Conservation (phyloP, 2,797 vertebrate species). For the Coreius guichenoti region DNA sequence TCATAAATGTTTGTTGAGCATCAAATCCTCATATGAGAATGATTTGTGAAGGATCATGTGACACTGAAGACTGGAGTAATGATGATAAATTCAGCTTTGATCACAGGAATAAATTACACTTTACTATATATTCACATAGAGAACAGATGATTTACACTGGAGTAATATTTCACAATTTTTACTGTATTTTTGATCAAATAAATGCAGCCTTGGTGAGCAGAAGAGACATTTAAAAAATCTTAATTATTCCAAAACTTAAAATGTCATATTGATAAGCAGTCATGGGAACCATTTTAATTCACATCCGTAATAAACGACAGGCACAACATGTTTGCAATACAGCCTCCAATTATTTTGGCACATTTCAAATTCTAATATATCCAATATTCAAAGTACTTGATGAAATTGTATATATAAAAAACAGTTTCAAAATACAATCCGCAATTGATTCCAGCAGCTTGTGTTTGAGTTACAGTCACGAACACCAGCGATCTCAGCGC, state of each 20-base stretch:
- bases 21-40: too few relatives aligned
- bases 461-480: background rate
- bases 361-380: constrained; percentile 28
- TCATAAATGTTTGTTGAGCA: too few relatives aligned
- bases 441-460: constrained; percentile 59
- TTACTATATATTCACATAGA: background rate
- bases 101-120: background rate
- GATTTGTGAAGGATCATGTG: too few relatives aligned
- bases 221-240: background rate
- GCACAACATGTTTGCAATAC: constrained; percentile 68
- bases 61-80: too few relatives aligned
- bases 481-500: constrained; percentile 59
- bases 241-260: background rate
- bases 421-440: constrained; percentile 27
- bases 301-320: constrained; percentile 71
- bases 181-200: background rate
- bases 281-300: constrained; percentile 72
- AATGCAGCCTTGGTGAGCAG: background rate
- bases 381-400: constrained; percentile 61
- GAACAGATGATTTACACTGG: rapidly evolving
- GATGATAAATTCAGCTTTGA: background rate
- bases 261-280: background rate
- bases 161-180: background rate
- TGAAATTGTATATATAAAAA: constrained; percentile 40
- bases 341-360: constrained; percentile 65